These are phyloP conservation scores for Arrhopalites spinosus DNA, from an alignment of 2,888 invertebrate genomes.

Conservation along the genomic window DNA sequence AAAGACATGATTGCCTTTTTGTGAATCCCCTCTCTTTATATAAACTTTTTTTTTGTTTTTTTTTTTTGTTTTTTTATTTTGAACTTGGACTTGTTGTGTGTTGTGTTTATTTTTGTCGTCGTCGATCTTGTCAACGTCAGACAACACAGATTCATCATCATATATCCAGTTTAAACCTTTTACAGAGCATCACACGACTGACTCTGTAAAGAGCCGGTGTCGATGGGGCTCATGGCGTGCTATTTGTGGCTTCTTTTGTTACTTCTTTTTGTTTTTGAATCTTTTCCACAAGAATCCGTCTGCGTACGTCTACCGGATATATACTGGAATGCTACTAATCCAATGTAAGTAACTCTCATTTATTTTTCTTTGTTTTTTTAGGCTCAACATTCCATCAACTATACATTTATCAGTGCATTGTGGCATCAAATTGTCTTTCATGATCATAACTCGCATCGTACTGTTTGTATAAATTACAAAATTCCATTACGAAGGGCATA, in stretches of 20 bases:
- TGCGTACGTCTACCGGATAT: constrained; percentile 64
- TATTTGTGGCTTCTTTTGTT: constrained; percentile 63
- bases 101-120: neutral
- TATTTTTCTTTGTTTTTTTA: constrained; percentile 18
- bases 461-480: too few relatives aligned
- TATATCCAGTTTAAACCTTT: neutral
- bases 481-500: too few relatives aligned
- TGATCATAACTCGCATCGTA: neutral
- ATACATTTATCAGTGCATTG: neutral
- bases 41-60: too few relatives aligned
- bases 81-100: neutral
- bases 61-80: neutral
- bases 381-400: neutral
- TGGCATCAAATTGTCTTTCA: neutral
- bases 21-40: too few relatives aligned
- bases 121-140: neutral
- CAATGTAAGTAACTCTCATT: constrained; percentile 62
- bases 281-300: constrained; percentile 63
- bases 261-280: constrained; percentile 63
- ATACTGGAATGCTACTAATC: constrained; percentile 66
- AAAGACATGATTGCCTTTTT: too few relatives aligned
- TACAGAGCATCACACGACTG: neutral
- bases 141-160: neutral
- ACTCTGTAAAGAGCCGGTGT: constrained; percentile 34
- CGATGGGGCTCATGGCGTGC: constrained; percentile 61